Percentiles rank a stretch among this genome's conserved stretches.
Conservation (phyloP, 2,888 invertebrate species). For the Lomographa bimaculata region DNA sequence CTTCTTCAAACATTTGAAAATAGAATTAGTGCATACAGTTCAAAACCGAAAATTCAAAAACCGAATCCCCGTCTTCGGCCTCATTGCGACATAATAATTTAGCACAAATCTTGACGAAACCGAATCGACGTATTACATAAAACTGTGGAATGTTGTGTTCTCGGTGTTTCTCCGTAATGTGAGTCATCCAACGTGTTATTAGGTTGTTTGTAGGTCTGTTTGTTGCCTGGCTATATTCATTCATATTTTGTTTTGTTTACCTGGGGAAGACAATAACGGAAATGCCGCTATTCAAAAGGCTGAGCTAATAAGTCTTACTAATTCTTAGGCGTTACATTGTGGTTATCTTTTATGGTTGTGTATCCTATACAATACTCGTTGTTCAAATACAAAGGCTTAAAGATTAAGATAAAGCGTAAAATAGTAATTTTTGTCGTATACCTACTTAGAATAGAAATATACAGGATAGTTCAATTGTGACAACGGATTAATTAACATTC, state of each 20-base stretch:
- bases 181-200: constrained; percentile 20
- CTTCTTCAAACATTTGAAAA: no score
- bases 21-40: no score
- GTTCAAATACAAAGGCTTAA: no score
- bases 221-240: constrained; percentile 14
- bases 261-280: constrained; percentile 14
- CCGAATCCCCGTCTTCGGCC: background rate
- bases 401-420: no score
- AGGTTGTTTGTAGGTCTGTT: constrained; percentile 15
- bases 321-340: constrained; percentile 10
- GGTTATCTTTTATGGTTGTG: no score
- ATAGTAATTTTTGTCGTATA: no score
- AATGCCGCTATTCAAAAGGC: constrained; percentile 5
- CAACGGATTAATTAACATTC: no score
- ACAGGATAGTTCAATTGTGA: no score
- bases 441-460: no score
- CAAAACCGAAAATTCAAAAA: background rate
- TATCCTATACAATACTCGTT: no score
- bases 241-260: constrained; percentile 12
- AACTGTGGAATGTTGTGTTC: constrained; percentile 20
- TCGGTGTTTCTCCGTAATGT: constrained; percentile 17
- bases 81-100: constrained; percentile 10
- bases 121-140: constrained; percentile 25
- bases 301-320: constrained; percentile 6
- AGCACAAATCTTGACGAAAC: constrained; percentile 15